These are phyloP conservation scores for Platyscapa corneri DNA, from an alignment of 1,140 invertebrate genomes.

Conservation along the genomic window DNA sequence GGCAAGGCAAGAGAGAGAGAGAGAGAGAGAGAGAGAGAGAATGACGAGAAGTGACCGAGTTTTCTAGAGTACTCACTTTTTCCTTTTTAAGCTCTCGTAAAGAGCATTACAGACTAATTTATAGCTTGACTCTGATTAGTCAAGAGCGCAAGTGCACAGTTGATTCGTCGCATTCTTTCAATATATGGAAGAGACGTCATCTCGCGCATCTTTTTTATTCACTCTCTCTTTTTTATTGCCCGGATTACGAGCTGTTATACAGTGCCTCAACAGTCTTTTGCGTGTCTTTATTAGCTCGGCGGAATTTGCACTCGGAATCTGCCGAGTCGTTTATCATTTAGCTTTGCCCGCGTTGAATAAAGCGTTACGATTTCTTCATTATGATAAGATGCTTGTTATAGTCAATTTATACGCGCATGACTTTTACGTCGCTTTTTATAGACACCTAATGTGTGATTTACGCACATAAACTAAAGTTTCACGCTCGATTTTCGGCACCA, in stretches of 20 bases:
- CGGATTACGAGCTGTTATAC: conserved; percentile 23
- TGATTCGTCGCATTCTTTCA: conserved; percentile 17
- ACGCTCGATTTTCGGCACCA: neutral
- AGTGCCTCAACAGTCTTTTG: neutral
- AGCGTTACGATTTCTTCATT: conserved; percentile 41
- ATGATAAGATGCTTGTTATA: conserved; percentile 23
- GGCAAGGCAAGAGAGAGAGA: too few species aligned
- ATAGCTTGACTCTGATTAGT: conserved; percentile 35
- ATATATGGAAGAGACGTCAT: conserved; percentile 4
- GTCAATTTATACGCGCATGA: conserved; percentile 29
- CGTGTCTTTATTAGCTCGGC: conserved; percentile 34
- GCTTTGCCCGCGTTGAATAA: neutral
- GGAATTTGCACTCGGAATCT: conserved; percentile 43
- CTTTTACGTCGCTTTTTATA: conserved; percentile 1
- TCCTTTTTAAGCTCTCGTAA: conserved; percentile 27
- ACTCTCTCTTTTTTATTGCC: neutral
- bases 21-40: neutral
- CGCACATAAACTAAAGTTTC: neutral
- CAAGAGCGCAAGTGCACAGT: neutral
- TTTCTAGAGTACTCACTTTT: conserved; percentile 20
- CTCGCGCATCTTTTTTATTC: neutral
- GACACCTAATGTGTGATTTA: conserved; percentile 17
- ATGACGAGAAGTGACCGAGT: conserved; percentile 35
- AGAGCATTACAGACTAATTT: conserved; percentile 36
- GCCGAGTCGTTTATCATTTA: conserved; percentile 30